Conservation (phyloP, 2,113 vertebrate species). For the Sialia sialis region DNA sequence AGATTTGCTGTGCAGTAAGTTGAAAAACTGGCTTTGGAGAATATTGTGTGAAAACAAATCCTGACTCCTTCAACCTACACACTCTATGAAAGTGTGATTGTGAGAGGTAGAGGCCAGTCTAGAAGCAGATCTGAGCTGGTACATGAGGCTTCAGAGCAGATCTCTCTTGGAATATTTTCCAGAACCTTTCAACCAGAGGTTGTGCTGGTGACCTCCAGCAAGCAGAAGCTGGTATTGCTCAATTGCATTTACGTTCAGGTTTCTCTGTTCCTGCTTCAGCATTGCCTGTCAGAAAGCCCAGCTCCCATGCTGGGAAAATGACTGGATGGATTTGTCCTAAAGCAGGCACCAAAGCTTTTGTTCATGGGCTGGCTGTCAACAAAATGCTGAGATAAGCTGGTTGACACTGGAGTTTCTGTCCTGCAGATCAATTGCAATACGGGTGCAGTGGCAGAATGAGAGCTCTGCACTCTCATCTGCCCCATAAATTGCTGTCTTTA, state of each 20-base stretch:
- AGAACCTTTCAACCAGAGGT: background rate
- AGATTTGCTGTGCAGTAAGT: background rate
- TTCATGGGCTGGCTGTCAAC: background rate
- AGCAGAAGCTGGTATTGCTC: background rate
- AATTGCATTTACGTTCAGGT: background rate
- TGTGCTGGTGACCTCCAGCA: background rate
- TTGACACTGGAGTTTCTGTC: background rate
- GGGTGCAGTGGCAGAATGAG: background rate
- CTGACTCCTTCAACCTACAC: background rate
- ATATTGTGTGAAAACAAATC: background rate
- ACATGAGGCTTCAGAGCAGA: background rate
- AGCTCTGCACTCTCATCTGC: background rate
- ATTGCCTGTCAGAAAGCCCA: background rate
- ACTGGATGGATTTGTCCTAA: background rate
- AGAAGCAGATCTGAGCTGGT: background rate
- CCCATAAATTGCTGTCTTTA: slow-evolving; percentile 15
- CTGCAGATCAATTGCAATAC: slow-evolving; percentile 20
- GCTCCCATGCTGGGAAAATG: background rate
- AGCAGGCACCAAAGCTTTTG: slow-evolving; percentile 14
- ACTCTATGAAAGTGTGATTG: background rate
- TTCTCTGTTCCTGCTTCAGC: background rate
- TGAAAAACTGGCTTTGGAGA: background rate
- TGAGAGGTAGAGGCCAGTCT: background rate
- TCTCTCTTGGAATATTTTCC: background rate
- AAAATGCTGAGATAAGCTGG: slow-evolving; percentile 38